These are phyloP conservation scores for Oxyura jamaicensis DNA, from an alignment of 2,113 vertebrate genomes.

Conservation along the genomic window DNA sequence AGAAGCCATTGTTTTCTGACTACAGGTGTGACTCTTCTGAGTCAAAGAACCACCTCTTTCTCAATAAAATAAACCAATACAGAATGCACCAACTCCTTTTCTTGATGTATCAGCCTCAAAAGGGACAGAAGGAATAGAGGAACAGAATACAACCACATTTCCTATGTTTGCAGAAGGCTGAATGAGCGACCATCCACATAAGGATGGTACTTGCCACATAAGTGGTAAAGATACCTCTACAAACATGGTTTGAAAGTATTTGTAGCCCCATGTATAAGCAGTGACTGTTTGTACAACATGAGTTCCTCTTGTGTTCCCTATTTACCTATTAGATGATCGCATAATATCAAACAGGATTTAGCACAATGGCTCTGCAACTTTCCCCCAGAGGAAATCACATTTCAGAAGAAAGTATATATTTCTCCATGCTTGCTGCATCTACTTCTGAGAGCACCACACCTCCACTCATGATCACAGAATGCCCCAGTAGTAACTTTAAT, in stretches of 20 bases:
- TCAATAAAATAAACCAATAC: background rate
- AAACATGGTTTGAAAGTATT: background rate
- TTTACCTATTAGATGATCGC: background rate
- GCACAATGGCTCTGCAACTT: background rate
- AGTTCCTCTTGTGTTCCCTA: background rate
- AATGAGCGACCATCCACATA: background rate
- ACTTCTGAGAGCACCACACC: background rate
- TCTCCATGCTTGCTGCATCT: background rate
- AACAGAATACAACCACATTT: background rate
- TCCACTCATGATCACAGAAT: background rate
- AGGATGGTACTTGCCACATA: background rate
- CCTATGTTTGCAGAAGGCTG: background rate
- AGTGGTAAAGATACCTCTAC: background rate
- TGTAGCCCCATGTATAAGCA: background rate
- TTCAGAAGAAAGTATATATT: background rate
- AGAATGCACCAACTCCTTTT: background rate
- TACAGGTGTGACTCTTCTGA: background rate
- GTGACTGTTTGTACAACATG: background rate
- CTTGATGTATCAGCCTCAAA: background rate
- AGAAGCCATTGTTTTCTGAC: background rate
- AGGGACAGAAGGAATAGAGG: background rate
- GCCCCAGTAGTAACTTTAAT: background rate
- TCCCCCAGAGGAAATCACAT: background rate
- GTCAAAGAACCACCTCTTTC: background rate
- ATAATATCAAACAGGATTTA: background rate